Evolutionary conservation across 2,113 vertebrate species (phyloP), one percentile per base, ranked within the genome.

Genomic region (rat (Rattus norvegicus)): DNA sequence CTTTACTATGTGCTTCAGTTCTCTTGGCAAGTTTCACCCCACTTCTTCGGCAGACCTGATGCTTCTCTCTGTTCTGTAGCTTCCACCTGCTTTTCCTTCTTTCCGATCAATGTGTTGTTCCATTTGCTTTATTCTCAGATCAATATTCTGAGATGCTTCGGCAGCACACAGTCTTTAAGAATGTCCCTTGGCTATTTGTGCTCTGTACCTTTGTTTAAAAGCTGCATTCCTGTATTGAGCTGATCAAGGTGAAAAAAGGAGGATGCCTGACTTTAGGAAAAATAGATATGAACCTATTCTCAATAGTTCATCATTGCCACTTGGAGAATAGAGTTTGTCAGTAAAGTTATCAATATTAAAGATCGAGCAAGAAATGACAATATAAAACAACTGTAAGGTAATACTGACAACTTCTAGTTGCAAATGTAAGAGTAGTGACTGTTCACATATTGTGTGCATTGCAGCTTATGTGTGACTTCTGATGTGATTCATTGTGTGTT

Each of bases 71-170:
- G 2, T 59, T 95, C 20, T 95, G 26, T 77, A 26, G 7, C 26
- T 92, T 43, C 16, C 61, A 59, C 39, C 19, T 90, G 52, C 14
- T 76, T 92, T 94, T 76, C 30, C 6, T 87, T 93, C 63, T 92
- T 95, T 33, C 13, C 69, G 3, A 95, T 97, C 95, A 98, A 95
- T 95, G 63, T 72, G 88, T 90, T 97, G 63, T 90, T 97, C 91
- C 95, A 93, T 93, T 95, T 97, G n/a, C 84, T 88, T 91, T 91
- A 92, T 84, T 52, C 17, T 36, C 14, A 84, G 75, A 96, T 96
- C 91, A 94, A 97, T 97, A 96, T 70, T 97, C 96, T 93, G 69
- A 94, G 88, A 96, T 88, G 65, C 33, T 93, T 81, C 75, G 73
- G 52, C 54, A 97, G 79, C 13, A 83, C 83, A 56, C 52, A 43